phyloP scores from a whole-genome alignment of 2,888 invertebrate species.

The Phlogophora meticulosa region DNA sequence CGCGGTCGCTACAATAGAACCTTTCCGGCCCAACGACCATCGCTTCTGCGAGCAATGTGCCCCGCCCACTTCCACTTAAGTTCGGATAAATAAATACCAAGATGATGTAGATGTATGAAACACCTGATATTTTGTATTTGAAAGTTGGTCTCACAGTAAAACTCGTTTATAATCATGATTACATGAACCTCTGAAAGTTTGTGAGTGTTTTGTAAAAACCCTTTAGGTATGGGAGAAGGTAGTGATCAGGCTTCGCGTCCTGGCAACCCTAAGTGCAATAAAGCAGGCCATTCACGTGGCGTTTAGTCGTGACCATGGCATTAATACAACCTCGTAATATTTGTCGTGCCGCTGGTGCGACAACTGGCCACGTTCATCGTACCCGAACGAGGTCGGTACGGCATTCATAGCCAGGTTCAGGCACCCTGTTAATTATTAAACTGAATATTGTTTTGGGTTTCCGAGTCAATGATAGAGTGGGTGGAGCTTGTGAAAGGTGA shows the following conservation, averaged over 20 bases:
- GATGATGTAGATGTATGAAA: too few relatives aligned
- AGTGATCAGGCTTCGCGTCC: background rate
- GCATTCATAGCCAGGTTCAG: conserved; percentile 32
- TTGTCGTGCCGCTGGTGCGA: conserved; percentile 41
- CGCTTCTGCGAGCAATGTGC: too few relatives aligned
- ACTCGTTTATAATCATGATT: too few relatives aligned
- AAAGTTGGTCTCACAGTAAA: too few relatives aligned
- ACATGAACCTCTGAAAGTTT: too few relatives aligned
- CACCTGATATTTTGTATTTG: too few relatives aligned
- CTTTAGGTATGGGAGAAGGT: too few relatives aligned
- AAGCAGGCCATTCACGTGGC: conserved; percentile 55
- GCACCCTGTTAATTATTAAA: conserved; percentile 55
- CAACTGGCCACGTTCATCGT: conserved; percentile 58
- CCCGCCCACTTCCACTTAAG: too few relatives aligned
- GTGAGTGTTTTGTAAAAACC: too few relatives aligned
- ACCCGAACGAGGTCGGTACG: conserved; percentile 59
- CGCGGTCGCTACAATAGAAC: too few relatives aligned
- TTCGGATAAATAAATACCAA: too few relatives aligned
- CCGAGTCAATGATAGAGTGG: conserved; percentile 36
- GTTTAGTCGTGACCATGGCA: conserved; percentile 64
- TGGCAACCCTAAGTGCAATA: conserved; percentile 50
- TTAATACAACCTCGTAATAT: conserved; percentile 59
- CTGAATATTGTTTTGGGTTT: conserved; percentile 51
- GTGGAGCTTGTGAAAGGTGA: conserved; percentile 33
- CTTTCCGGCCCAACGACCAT: too few relatives aligned